Base-by-base conservation (phyloP, 2,888 invertebrate genomes). In the Eupithecia exiguata region DNA sequence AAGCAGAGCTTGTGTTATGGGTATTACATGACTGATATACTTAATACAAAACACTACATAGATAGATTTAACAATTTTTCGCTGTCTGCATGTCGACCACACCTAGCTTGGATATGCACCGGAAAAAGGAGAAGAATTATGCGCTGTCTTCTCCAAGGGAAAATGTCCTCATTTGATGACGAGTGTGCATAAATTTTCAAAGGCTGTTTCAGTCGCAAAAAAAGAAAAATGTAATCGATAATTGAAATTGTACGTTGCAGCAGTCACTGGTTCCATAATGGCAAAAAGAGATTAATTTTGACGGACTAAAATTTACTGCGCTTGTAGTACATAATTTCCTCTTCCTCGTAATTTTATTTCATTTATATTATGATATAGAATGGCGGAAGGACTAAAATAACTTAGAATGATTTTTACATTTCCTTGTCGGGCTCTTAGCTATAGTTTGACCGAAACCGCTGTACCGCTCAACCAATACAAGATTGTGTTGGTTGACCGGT, bases 371-470 rank as follows among this genome's bases (percentile, higher is more conserved):
- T 46, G 4, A 53, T n/a, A n/a, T n/a, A 53, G 49, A 53, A 53
- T 53, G 49, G 49, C 49, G 49, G 49, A 53, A 53, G 49, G 35
- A 30, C 35, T 62, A 18, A 62, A 62, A 62, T 62, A 62, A 62
- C 35, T 62, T 62, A 35, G 62, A 62, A 9, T 35, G 1, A 62
- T 21, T 62, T 6, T 62, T 7, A 18, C 35, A 62, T 18, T 62
- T 35, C 62, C 62, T 62, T 35, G 35, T 62, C 35, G 30, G 16
- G 6, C 30, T 62, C 61, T 61, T 3, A 61, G 30, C n/a, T n/a
- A n/a, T n/a, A n/a, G n/a, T n/a, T n/a, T n/a, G n/a, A n/a, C n/a
- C n/a, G n/a, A n/a, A n/a, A n/a, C n/a, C n/a, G n/a, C n/a, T n/a
- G n/a, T n/a, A n/a, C n/a, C n/a, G n/a, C n/a, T n/a, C n/a, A n/a